Base-by-base conservation (phyloP, 2,888 invertebrate species). In the Chaitophorus viminalis region DNA sequence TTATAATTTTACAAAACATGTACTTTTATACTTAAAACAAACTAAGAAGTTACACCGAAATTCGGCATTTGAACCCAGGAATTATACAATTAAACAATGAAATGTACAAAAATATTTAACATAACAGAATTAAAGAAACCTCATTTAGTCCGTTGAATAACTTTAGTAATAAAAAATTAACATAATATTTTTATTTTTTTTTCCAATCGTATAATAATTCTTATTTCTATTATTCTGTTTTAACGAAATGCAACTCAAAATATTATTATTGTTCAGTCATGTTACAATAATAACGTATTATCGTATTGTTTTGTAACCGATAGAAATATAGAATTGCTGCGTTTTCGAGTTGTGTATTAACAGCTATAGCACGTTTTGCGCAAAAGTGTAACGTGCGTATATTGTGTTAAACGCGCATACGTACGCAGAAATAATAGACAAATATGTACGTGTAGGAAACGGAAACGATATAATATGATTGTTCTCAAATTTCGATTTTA, bases 401-500 rank as follows among this genome's bases (percentile, higher is more conserved):
- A 21, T 60, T 25, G 21, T 9, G 21, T 60, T 60, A 21, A 60
- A 60, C 60, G 60, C 60, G 60, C n/a, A n/a, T 60, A 60, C 60
- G 60, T 60, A 60, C 60, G 21, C 25, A 60, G 5, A 60, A 60
- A n/a, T n/a, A 60, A 60, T 60, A 60, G 18, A 60, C 60, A 21
- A 25, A 21, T 60, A 21, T 25, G 25, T 25, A 21, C 60, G 25
- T 25, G 60, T 60, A 21, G 60, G 25, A 25, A 60, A 60, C 60
- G 21, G 60, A 60, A 60, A 60, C 14, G 11, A 14, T 46, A 36
- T 6, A n/a, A n/a, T n/a, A n/a, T n/a, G n/a, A 46, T 60, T 60
- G 60, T 60, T 60, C 60, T 60, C 60, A 60, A 60, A 60, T 60
- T 60, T 60, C 60, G 60, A 60, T 60, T 60, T 60, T 60, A 60